phyloP scores from a whole-genome alignment of 2,113 vertebrate species.

The Rallus limicola region DNA sequence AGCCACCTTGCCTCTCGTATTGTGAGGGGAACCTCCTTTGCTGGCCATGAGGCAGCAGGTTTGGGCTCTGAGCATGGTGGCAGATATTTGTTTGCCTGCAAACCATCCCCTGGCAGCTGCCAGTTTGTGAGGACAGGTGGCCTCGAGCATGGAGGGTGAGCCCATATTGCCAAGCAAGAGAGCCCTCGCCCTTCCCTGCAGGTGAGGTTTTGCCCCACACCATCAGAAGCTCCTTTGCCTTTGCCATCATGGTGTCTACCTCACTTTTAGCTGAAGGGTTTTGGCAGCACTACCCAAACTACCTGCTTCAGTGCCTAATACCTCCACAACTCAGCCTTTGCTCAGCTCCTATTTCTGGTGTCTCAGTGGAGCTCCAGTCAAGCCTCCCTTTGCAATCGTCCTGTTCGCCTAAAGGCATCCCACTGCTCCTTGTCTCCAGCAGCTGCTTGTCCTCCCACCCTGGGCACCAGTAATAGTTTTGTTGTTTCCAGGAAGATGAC shows the following conservation, averaged over 20 bases:
- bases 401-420: not conserved
- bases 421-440: not conserved
- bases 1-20: not conserved
- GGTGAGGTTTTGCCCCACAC: not conserved
- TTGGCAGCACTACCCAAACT: not conserved
- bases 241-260: not conserved
- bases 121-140: not conserved
- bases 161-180: not conserved
- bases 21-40: not conserved
- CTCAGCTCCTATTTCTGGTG: not conserved
- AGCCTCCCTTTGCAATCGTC: not conserved
- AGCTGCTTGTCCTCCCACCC: not conserved
- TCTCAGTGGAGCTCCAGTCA: not conserved
- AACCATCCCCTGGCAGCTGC: not conserved
- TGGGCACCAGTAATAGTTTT: not conserved
- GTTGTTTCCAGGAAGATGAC: slow-evolving; percentile 88
- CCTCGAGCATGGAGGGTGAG: not conserved
- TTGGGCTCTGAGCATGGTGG: not conserved
- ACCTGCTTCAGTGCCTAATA: not conserved
- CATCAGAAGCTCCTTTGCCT: not conserved
- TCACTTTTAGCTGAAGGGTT: not conserved
- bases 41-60: not conserved
- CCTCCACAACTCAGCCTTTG: not conserved
- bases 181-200: not conserved
- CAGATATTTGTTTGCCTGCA: not conserved